Evolutionary conservation across 2,113 vertebrate genomes (phyloP).

Genomic region (Cottus gobio): DNA sequence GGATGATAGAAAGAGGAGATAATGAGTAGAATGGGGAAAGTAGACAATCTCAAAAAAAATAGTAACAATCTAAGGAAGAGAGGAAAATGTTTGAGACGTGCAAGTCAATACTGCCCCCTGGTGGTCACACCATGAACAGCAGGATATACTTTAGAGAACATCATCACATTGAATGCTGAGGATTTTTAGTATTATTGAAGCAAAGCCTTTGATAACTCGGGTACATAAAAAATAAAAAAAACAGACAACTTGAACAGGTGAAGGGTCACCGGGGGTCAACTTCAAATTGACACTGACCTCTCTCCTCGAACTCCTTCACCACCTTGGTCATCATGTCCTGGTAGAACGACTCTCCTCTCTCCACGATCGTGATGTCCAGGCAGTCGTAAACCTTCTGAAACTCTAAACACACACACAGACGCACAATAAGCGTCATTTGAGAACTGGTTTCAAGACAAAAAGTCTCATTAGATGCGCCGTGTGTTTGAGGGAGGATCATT

Average conservation of each 20-base stretch:
- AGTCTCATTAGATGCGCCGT: background rate
- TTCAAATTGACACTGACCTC: too few relatives aligned
- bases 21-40: conserved; percentile 4
- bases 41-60: accelerated
- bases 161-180: background rate
- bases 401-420: conserved; percentile 80
- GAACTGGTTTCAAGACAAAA: background rate
- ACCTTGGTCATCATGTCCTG: conserved; percentile 90
- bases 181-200: background rate
- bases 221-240: background rate
- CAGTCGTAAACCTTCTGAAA: conserved; percentile 94
- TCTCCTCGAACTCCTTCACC: conserved; percentile 88
- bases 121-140: conserved; percentile 25
- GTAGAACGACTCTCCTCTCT: conserved; percentile 96
- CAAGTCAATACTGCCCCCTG: conserved; percentile 62
- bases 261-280: too few relatives aligned
- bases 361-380: conserved; percentile 87
- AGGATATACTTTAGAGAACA: background rate
- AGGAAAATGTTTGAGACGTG: background rate
- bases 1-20: background rate
- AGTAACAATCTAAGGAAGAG: accelerated
- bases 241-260: background rate
- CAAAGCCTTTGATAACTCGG: background rate
- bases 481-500: background rate
- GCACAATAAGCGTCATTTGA: background rate